phyloP scores from a whole-genome alignment of 2,797 vertebrate genomes.

The Tadarida brasiliensis region DNA sequence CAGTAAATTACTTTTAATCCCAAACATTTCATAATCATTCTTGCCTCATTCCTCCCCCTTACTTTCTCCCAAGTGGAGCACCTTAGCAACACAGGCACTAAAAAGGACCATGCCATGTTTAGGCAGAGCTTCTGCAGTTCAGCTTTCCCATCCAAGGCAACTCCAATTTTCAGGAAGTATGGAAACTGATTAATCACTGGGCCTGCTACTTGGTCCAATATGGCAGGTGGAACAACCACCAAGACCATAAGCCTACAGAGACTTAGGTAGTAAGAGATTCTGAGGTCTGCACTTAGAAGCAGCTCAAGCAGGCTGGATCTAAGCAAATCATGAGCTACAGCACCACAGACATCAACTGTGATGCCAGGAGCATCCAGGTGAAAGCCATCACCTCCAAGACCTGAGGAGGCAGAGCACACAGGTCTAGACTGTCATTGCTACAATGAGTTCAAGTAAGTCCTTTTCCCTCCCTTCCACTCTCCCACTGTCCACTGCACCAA shows the following conservation, averaged over 20 bases:
- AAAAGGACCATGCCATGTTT: not conserved
- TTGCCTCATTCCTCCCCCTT: not conserved
- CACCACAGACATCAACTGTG: not conserved
- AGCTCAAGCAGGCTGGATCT: not conserved
- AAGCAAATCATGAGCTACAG: not conserved
- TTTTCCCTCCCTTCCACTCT: not conserved
- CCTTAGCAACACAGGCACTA: not conserved
- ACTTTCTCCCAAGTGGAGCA: not conserved
- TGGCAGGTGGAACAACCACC: accelerated
- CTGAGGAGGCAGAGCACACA: not conserved
- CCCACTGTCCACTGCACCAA: not conserved
- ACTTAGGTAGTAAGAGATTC: too few species aligned
- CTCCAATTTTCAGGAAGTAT: not conserved
- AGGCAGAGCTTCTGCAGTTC: not conserved
- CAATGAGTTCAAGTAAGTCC: not conserved
- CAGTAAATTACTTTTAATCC: constrained; percentile 30
- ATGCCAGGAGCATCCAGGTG: not conserved
- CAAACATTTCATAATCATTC: not conserved
- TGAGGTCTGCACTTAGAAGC: not conserved
- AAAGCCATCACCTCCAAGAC: not conserved
- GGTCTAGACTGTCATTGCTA: not conserved
- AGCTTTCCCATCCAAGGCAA: not conserved
- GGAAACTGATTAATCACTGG: not conserved
- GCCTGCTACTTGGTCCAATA: not conserved
- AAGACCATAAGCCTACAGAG: not conserved